Conservation (phyloP, 2,797 vertebrate species). For the Ptychobarbus kaznakovi region DNA sequence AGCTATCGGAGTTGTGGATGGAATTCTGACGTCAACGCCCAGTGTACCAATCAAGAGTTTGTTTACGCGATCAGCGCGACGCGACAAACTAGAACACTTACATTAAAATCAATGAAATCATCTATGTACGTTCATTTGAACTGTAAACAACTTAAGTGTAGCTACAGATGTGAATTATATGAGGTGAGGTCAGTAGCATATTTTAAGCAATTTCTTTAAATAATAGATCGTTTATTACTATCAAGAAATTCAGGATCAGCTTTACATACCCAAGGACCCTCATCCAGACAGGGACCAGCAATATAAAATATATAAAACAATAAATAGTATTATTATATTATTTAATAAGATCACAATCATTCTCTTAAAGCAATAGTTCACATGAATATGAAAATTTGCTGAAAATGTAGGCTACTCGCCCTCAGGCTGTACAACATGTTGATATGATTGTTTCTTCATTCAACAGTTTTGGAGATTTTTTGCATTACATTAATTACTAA, state of each 20-base stretch:
- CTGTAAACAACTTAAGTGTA: not conserved
- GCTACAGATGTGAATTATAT: not conserved
- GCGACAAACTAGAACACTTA: not conserved
- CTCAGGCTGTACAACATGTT: not conserved
- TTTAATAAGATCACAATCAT: not conserved
- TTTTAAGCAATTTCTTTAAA: not conserved
- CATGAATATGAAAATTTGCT: not conserved
- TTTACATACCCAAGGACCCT: not conserved
- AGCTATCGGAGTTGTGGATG: not conserved
- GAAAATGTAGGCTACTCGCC: not conserved
- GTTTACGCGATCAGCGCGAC: constrained; percentile 11
- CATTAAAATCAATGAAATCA: not conserved
- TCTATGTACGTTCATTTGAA: not conserved
- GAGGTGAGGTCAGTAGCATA: not conserved
- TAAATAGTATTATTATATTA: no score
- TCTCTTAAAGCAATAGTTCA: not conserved
- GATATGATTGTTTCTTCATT: not conserved
- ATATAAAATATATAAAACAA: not conserved
- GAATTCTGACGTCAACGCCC: constrained; percentile 18
- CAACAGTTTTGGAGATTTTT: not conserved
- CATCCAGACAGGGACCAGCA: not conserved
- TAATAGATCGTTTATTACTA: no score
- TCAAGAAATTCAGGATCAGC: not conserved
- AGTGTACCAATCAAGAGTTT: constrained; percentile 18
- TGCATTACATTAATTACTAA: not conserved